Base-by-base conservation (phyloP, 35 echinoderm and acorn worm genomes). In the Heliocidaris tuberculata region DNA sequence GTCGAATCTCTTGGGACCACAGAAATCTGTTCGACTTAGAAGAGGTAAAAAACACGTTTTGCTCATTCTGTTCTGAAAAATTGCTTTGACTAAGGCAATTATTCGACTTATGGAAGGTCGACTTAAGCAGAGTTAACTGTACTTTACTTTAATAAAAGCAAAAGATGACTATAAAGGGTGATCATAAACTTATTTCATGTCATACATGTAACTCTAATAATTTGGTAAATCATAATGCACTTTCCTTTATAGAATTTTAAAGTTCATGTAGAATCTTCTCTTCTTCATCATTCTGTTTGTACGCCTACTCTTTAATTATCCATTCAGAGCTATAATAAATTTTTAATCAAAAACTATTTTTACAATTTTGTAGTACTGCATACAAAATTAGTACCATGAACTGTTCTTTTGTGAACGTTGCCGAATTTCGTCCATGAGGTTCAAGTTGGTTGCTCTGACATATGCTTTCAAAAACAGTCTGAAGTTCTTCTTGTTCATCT, bases 351-450 rank as follows among this genome's bases (percentile, higher is more conserved):
- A 42, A 86, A 21, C 9, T 86, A 86, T 32, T 32, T 86, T 86
- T 7, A 30, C 10, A 86, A 2, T 0, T 85, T 30, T 48, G 87
- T 89, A 89, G 31, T 32, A 2, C 31, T 89, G 87, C 21, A 86
- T 32, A 9, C n/a, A 30, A 8, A 86, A 86, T 9, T 85, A 88
- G 17, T 86, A 94, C 59, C 93, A 85, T 70, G 29, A 94, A 48
- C 65, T 85, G 93, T 16, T 47, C n/a, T 30, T 94, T 31, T 30
- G 59, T 85, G 60, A 94, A 94, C 35, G 59, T 85, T 94, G 56
- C 32, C 31, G 60, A 31, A 71, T 17, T 85, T 30, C 19, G 42
- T 32, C 87, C 87, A 89, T 32, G 16, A 47, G 87, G 3, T 15
- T 89, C 13, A 9, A 8, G 31, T 89, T 32, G 12, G 87, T 48